Evolutionary conservation across 2,888 invertebrate genomes (phyloP), one percentile per base, ranked within the genome.

Genomic region (Drosophila demipolita): DNA sequence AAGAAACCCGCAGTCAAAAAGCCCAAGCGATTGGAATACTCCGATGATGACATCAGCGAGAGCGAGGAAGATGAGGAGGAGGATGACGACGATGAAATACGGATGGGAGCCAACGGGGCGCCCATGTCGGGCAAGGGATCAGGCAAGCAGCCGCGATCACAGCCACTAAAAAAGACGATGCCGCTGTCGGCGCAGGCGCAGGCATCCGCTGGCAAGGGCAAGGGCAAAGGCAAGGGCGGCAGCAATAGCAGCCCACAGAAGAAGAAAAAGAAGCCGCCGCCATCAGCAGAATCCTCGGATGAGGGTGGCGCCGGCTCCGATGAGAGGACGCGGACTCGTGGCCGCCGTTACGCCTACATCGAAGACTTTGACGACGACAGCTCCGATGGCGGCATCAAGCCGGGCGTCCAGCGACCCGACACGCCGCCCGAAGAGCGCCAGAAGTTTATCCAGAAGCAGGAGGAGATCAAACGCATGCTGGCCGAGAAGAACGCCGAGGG

Each of bases 241-340:
- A 33, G 57, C 53, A 42, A 32, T 20, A 38, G 68, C 69, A 55
- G 66, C 57, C 65, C 73, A 32, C 79, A 84, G 36, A 91, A 90
- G 61, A 91, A 91, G 66, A 91, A 91, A 62, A 83, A 82, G 40
- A 91, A 91, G 64, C 82, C 82, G 32, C 8, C 15, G 20, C 15
- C 57, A 15, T 3, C 38, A n/a, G n/a, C 66, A 0, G 67, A 75
- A 11, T 82, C 87, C 4, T 94, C 93, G 48, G 93, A 94, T 12
- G 97, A 97, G 88, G 97, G 96, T 89, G 93, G 93, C 17, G 97
- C 94, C 93, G 91, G 93, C 92, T 63, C 94, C 93, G 70, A 94
- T 93, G 91, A 94, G 91, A 84, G 94, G 92, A 90, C 92, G 0
- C 83, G 91, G 0, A 91, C 91, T 12, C 91, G 93, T 6, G 93